These are phyloP conservation scores for Numida meleagris DNA, from an alignment of 2,113 vertebrate genomes.

Conservation along the genomic window DNA sequence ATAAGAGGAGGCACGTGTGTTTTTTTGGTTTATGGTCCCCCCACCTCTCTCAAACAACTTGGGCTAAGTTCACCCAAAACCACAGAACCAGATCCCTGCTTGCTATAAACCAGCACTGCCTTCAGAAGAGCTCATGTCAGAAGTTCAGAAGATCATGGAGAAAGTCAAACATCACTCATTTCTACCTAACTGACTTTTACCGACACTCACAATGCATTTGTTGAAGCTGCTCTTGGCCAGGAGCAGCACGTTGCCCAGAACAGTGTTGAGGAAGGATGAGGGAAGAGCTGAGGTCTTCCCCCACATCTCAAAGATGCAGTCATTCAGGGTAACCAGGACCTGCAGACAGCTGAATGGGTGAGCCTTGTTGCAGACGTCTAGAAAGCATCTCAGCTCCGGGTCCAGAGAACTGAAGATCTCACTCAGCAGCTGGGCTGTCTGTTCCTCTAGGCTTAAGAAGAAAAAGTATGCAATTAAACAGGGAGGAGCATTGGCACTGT, in stretches of 20 bases:
- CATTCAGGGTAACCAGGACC: constrained; percentile 33
- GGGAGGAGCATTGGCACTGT: background rate
- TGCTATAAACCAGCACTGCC: background rate
- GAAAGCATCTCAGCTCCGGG: constrained; percentile 30
- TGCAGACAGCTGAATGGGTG: constrained; percentile 40
- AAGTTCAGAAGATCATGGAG: background rate
- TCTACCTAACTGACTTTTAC: background rate
- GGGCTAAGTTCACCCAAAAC: background rate
- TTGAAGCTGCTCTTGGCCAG: constrained; percentile 62
- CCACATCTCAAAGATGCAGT: background rate
- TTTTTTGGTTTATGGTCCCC: background rate
- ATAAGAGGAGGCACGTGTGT: background rate
- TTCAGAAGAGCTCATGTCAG: background rate
- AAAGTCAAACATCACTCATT: background rate
- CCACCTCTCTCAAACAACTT: background rate
- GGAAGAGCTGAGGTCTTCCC: background rate
- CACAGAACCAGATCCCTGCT: background rate
- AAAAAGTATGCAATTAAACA: background rate
- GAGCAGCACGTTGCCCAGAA: constrained; percentile 40
- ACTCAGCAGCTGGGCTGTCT: background rate
- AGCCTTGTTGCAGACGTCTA: constrained; percentile 41
- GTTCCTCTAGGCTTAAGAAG: constrained; percentile 13
- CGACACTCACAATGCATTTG: constrained; percentile 55
- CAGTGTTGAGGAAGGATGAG: constrained; percentile 15
- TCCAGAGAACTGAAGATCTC: constrained; percentile 58